Evolutionary conservation across 2,797 vertebrate species (phyloP).

Genomic region (Garrulus glandarius): DNA sequence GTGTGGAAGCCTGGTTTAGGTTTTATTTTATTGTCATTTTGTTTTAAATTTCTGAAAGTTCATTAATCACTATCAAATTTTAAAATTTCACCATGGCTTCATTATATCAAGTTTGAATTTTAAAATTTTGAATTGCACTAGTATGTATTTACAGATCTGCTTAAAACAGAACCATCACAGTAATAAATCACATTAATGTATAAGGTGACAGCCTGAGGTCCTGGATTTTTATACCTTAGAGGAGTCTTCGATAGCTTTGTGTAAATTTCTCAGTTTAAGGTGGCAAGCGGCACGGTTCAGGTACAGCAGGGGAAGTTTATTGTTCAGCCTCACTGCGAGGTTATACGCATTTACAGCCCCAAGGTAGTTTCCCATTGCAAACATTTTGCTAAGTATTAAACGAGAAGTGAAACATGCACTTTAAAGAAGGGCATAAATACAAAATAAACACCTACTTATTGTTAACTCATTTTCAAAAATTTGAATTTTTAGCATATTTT

Average conservation of each 20-base stretch:
- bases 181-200: background rate
- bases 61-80: background rate
- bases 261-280: constrained; percentile 89
- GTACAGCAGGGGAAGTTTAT: constrained; percentile 81
- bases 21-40: background rate
- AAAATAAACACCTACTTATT: background rate
- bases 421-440: background rate
- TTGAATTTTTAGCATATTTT: background rate
- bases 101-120: background rate
- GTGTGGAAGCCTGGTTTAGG: background rate
- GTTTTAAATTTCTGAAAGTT: background rate
- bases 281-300: constrained; percentile 95
- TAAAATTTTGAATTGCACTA: background rate
- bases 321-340: constrained; percentile 85
- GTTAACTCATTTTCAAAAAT: background rate
- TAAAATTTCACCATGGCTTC: background rate
- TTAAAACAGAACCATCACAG: background rate
- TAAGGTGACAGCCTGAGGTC: background rate
- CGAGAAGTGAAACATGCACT: background rate
- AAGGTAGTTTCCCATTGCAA: constrained; percentile 83
- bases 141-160: background rate
- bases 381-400: constrained; percentile 82
- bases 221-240: constrained; percentile 80
- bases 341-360: constrained; percentile 88
- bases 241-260: constrained; percentile 91